Conservation (phyloP, 1,140 invertebrate species). For the Sitobion miscanthi region DNA sequence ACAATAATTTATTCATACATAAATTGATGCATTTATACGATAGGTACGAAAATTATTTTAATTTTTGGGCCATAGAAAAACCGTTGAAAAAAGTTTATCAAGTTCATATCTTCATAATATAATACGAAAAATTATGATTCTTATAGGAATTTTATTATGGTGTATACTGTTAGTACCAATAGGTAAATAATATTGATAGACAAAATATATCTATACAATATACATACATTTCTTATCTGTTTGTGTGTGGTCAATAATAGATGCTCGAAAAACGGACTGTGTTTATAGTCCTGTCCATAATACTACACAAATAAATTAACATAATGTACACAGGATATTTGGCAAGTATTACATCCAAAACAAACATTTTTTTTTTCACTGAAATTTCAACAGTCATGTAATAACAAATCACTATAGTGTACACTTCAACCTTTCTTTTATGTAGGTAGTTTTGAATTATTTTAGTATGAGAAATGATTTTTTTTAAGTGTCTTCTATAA, state of each 20-base stretch:
- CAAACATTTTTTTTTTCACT: not conserved
- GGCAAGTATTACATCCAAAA: constrained; percentile 28
- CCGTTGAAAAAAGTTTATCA: not conserved
- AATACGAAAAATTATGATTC: not conserved
- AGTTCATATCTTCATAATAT: not conserved
- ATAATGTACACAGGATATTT: constrained; percentile 22
- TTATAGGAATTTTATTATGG: not conserved
- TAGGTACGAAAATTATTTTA: not conserved
- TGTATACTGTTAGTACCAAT: not conserved
- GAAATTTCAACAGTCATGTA: constrained; percentile 26
- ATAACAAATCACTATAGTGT: constrained; percentile 13
- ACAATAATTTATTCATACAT: not conserved
- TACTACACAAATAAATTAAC: not conserved
- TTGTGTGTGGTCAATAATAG: not conserved
- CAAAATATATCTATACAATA: not conserved
- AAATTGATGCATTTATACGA: not conserved
- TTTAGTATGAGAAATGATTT: constrained; percentile 18
- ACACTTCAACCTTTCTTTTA: constrained; percentile 1
- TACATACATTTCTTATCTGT: not conserved
- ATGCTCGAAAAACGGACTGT: not conserved
- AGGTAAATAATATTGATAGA: not conserved
- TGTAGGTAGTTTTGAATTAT: constrained; percentile 12
- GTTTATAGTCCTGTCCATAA: not conserved
- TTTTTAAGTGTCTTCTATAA: constrained; percentile 9
- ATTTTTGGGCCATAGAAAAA: no score